Evolutionary conservation across 2,888 invertebrate species (phyloP), one percentile per base, ranked within the genome.

Genomic region (Drosophila mulleri): DNA sequence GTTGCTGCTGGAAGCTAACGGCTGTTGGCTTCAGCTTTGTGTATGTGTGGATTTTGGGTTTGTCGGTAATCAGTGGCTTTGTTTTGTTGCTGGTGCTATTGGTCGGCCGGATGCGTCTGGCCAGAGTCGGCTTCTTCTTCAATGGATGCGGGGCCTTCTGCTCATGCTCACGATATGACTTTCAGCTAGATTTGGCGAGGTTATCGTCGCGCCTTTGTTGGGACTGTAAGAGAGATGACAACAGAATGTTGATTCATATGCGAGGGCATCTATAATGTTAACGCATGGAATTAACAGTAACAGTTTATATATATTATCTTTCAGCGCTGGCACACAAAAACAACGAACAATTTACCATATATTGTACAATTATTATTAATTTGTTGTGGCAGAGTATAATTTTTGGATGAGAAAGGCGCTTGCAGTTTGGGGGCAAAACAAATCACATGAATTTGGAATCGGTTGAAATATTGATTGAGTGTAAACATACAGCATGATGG

Each of bases 141-240:
- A 56, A 65, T 9, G 60, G 72, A 62, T 73, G 77, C 54, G 71
- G 70, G 61, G 37, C 23, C 12, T 71, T 69, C 58, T 35, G 50
- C 50, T 50, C 48, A 3, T 50, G 50, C 61, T 82, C 73, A 75
- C 80, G 91, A 87, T 79, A 82, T 86, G 90, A 92, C 91, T 93
- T 93, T 93, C 93, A 93, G 92, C 92, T 93, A 85, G 91, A 89
- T 92, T 93, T 93, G 80, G 91, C 91, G 73, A 92, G 91, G 88
- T 90, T 92, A 92, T 93, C 93, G 85, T 93, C 93, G 80, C 92
- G 92, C 80, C 92, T 93, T 92, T 92, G 85, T 88, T 92, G 93
- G 83, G 92, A 92, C 92, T 93, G 84, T 52, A 83, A 37, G 12
- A 52, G 23, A 50, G 48, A 39, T 12, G 16, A 68, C 12, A 60